Percentiles rank a stretch among this genome's conserved stretches.
These are phyloP conservation scores for Dascyllus trimaculatus DNA, from an alignment of 2,113 vertebrate genomes.

Conservation along the genomic window DNA sequence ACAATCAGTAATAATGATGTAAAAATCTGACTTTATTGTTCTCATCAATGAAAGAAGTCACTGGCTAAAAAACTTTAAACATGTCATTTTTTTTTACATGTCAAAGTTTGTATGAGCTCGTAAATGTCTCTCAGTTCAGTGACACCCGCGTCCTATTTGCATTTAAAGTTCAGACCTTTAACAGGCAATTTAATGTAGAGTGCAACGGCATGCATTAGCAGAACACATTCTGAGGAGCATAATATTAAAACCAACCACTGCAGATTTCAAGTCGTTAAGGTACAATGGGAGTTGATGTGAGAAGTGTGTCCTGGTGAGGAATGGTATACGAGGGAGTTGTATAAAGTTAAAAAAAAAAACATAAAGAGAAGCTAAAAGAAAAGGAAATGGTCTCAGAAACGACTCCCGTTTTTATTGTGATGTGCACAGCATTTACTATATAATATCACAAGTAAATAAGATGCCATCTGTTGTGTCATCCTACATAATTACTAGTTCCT, in stretches of 20 bases:
- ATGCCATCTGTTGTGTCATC: conserved; percentile 62
- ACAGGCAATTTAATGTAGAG: too few relatives aligned
- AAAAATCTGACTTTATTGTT: too few relatives aligned
- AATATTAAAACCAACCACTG: neutral
- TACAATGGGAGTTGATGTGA: neutral
- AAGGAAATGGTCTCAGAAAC: neutral
- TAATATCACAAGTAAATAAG: conserved; percentile 47
- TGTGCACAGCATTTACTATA: conserved; percentile 35
- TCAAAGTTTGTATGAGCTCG: too few relatives aligned
- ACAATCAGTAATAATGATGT: too few relatives aligned
- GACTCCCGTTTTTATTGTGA: neutral
- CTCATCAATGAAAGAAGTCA: too few relatives aligned
- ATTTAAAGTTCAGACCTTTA: too few relatives aligned
- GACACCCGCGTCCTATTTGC: too few relatives aligned
- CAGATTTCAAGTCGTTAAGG: neutral
- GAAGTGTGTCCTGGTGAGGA: neutral
- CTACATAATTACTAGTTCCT: conserved; percentile 46
- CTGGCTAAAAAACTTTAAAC: too few relatives aligned
- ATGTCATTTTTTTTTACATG: too few relatives aligned
- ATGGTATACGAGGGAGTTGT: neutral
- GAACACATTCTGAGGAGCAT: neutral
- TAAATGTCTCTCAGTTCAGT: too few relatives aligned
- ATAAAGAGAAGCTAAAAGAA: neutral
- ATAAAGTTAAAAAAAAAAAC: neutral
- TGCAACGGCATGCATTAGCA: neutral